Conservation (phyloP, 2,113 vertebrate species). For the pig (Sus scrofa) region T2T-Sscrofa CM000816.6:57952501-57953000, state of each 20-base stretch:
- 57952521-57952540: background rate
- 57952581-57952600: background rate
- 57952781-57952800: background rate
- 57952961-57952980: no score
- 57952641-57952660: background rate
- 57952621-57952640: background rate
- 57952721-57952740: background rate
- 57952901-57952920: no score
- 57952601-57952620: background rate
- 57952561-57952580: background rate
- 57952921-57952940: no score
- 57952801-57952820: background rate
- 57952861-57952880: no score
- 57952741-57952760: background rate
- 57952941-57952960: no score
- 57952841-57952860: no score
- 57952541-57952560: background rate
- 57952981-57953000: no score
- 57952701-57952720: background rate
- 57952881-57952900: no score
- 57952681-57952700: fast-evolving
- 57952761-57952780: no score
- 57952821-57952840: background rate
- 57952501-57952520: no score
- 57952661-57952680: background rate